Percentiles rank a stretch among this genome's conserved stretches.
These are phyloP conservation scores for Azorinus chamasolen DNA, from an alignment of 2,888 invertebrate genomes.

Conservation along the genomic window DNA sequence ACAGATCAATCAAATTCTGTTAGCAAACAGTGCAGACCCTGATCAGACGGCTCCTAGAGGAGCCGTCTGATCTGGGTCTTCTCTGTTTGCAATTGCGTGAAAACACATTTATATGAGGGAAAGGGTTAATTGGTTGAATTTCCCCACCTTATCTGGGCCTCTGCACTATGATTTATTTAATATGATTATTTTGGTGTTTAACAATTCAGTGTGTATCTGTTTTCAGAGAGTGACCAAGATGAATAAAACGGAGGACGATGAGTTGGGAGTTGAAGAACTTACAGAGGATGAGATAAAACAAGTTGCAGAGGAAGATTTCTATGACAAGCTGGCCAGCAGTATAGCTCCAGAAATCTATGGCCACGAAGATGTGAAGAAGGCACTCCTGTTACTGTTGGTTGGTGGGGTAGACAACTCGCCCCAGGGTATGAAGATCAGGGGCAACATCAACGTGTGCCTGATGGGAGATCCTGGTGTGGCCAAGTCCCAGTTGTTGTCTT, in stretches of 20 bases:
- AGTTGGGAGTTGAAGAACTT: slow-evolving; percentile 89
- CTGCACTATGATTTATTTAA: too few relatives aligned
- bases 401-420: slow-evolving; percentile 91
- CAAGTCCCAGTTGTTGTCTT: slow-evolving; percentile 98
- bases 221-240: slow-evolving; percentile 91
- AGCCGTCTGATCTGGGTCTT: too few relatives aligned
- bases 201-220: too few relatives aligned
- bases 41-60: too few relatives aligned
- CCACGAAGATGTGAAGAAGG: slow-evolving; percentile 99
- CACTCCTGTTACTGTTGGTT: slow-evolving; percentile 95
- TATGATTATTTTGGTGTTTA: too few relatives aligned
- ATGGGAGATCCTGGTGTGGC: slow-evolving; percentile 99
- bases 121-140: too few relatives aligned
- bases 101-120: too few relatives aligned
- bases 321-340: slow-evolving; percentile 95
- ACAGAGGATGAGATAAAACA: slow-evolving; percentile 94
- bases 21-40: too few relatives aligned
- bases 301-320: slow-evolving; percentile 95
- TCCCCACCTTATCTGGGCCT: too few relatives aligned
- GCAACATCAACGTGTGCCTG: slow-evolving; percentile 96
- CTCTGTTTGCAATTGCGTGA: too few relatives aligned
- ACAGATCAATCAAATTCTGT: too few relatives aligned
- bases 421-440: slow-evolving; percentile 98
- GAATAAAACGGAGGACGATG: slow-evolving; percentile 94
- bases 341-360: slow-evolving; percentile 99